These are phyloP conservation scores for Eilema depressum DNA, from an alignment of 2,888 invertebrate genomes.

Conservation along the genomic window DNA sequence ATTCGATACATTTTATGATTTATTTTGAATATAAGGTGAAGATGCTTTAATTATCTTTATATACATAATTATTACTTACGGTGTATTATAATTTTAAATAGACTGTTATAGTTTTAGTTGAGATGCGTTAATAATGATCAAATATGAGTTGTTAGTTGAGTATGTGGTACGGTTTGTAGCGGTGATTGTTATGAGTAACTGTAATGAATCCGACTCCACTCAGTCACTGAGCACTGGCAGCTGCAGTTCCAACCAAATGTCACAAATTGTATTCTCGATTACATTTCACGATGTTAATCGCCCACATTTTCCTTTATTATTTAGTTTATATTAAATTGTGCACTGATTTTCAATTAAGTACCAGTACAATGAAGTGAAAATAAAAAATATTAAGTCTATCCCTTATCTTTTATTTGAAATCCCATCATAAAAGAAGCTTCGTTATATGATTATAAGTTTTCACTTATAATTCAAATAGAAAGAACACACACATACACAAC, in stretches of 20 bases:
- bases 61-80: conserved; percentile 81
- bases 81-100: conserved; percentile 86
- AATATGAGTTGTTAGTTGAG: conserved; percentile 59
- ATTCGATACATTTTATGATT: conserved; percentile 81
- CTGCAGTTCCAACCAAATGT: conserved; percentile 58
- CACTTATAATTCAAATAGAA: too few species aligned
- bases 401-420: conserved; percentile 50
- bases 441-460: too few species aligned
- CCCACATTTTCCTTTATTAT: conserved; percentile 69
- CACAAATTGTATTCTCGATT: conserved; percentile 68
- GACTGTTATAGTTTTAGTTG: conserved; percentile 87
- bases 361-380: conserved; percentile 72
- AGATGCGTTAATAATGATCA: conserved; percentile 71
- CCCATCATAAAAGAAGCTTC: not conserved
- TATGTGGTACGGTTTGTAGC: conserved; percentile 31
- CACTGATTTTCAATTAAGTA: conserved; percentile 80
- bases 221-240: conserved; percentile 49
- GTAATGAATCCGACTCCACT: conserved; percentile 31
- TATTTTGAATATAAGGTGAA: conserved; percentile 85
- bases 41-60: conserved; percentile 87
- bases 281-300: conserved; percentile 65
- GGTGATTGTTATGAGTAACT: conserved; percentile 30
- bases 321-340: conserved; percentile 71
- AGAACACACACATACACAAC: too few species aligned
- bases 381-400: conserved; percentile 65